A percentile compares a stretch with the other conserved stretches of the same genome.
Evolutionary conservation across 2,888 invertebrate species (phyloP).

Genomic region (Keiferia lycopersicella): DNA sequence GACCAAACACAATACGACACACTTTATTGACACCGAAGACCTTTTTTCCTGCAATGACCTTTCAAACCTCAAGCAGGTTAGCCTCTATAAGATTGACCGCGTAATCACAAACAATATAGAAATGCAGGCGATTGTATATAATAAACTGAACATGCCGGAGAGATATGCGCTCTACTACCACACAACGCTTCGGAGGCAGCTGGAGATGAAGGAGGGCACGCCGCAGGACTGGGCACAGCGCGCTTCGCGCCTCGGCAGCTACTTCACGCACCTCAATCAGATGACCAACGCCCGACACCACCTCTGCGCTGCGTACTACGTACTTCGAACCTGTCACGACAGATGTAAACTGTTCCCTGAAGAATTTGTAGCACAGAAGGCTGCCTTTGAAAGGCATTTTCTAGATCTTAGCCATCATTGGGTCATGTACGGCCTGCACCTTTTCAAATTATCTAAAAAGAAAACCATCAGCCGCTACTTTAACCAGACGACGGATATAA

Average conservation of each 20-base stretch:
- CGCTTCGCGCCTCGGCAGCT: slow-evolving; percentile 77
- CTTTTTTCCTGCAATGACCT: slow-evolving; percentile 68
- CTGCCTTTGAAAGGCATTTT: slow-evolving; percentile 69
- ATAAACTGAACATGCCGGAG: slow-evolving; percentile 75
- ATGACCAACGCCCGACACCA: slow-evolving; percentile 83
- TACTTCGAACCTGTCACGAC: slow-evolving; percentile 79
- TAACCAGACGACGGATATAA: slow-evolving; percentile 49
- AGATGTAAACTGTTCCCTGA: slow-evolving; percentile 72
- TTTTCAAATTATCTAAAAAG: slow-evolving; percentile 81
- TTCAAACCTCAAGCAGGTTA: slow-evolving; percentile 57
- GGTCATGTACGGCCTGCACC: slow-evolving; percentile 82
- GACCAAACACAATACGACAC: slow-evolving; percentile 53
- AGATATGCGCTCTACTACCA: slow-evolving; percentile 80
- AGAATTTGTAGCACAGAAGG: slow-evolving; percentile 65
- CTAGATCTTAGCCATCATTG: slow-evolving; percentile 81
- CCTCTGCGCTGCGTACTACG: slow-evolving; percentile 82
- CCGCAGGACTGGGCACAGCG: slow-evolving; percentile 81
- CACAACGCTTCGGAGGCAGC: slow-evolving; percentile 77
- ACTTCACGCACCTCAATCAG: slow-evolving; percentile 71
- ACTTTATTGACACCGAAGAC: slow-evolving; percentile 77
- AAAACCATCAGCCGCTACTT: slow-evolving; percentile 68
- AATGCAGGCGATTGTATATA: slow-evolving; percentile 83
- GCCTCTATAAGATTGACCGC: slow-evolving; percentile 78
- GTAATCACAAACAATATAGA: slow-evolving; percentile 83
- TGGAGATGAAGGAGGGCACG: slow-evolving; percentile 80